Evolutionary conservation across 37 sponge, comb jelly and placozoan genomes (phyloP).

Genomic region (Ephydatia muelleri): DNA sequence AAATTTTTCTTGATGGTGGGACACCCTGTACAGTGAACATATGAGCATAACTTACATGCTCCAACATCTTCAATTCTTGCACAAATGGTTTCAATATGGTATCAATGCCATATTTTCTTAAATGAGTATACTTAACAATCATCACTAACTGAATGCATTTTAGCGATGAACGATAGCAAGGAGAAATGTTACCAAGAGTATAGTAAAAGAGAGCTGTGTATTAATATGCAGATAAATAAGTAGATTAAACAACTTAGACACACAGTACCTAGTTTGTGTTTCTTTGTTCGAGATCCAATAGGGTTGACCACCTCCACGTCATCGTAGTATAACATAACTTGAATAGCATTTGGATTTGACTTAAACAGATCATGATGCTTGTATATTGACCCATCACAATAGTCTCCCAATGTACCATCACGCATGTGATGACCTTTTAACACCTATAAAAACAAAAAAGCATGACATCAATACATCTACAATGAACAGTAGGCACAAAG

Average conservation of each 20-base stretch:
- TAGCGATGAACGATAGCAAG: slow-evolving; percentile 21
- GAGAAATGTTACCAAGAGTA: slow-evolving; percentile 41
- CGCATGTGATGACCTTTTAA: slow-evolving; percentile 18
- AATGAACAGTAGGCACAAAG: background rate
- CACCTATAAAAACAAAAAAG: background rate
- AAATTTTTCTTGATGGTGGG: too few relatives aligned
- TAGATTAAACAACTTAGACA: background rate
- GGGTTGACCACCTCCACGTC: slow-evolving; percentile 24
- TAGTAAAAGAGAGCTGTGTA: slow-evolving; percentile 36
- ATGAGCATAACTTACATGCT: background rate
- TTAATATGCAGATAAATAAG: background rate
- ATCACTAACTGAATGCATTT: slow-evolving; percentile 33
- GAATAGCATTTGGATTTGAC: background rate
- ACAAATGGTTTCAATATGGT: slow-evolving; percentile 15
- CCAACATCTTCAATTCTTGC: slow-evolving; percentile 25
- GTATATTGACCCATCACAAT: slow-evolving; percentile 1
- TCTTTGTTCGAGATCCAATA: slow-evolving; percentile 25
- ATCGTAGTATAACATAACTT: slow-evolving; percentile 2
- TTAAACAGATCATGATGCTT: background rate
- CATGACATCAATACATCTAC: background rate
- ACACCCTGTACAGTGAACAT: background rate
- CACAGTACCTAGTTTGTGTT: slow-evolving; percentile 20
- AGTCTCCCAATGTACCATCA: slow-evolving; percentile 2
- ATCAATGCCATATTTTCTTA: slow-evolving; percentile 26
- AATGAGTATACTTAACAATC: slow-evolving; percentile 5